Evolutionary conservation across 2,888 invertebrate genomes (phyloP), one percentile per base, ranked within the genome.

Genomic region (Leptinotarsa peninsularis): DNA sequence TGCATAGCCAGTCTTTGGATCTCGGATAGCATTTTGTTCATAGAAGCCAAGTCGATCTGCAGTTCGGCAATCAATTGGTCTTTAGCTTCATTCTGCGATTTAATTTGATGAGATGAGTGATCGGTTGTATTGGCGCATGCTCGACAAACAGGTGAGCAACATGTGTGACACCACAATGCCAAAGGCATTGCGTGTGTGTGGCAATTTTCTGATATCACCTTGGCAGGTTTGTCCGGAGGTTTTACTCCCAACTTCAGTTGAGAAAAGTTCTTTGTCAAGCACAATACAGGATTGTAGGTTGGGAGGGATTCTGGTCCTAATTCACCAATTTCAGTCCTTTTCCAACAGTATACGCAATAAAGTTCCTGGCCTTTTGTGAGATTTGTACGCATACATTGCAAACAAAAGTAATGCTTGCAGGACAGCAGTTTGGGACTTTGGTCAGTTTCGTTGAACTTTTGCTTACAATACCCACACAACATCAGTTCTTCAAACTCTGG

Each of bases 341-440:
- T 93, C 93, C 93, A 93, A 88, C 94, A 94, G 87, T 93, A 93
- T 78, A 92, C 91, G 87, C 94, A 94, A 87, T 91, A 92, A 81
- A 93, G 88, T 85, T 93, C 93, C 84, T 91, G 90, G 76, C 92
- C 93, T 86, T 93, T 93, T 85, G 91, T 91, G 83, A 94, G 89
- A 84, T 91, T 91, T 81, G 91, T 91, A 84, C 93, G 92, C 87
- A 93, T 92, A 89, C 94, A 94, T 85, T 93, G 91, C 87, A 94
- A 90, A 87, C 94, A 94, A 88, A 94, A 94, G 89, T 93, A 93
- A 87, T 94, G 94, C 86, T 93, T 93, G 90, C 94, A 94, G 81
- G 92, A 91, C 82, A 94, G 90, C 87, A 93, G 89, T 88, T 94
- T 94, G 78, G 94, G 94, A 85, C 92, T 91, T 85, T 92, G 92